Evolutionary conservation across 2,888 invertebrate species (phyloP).

Genomic region (Eueremaeus valkanovi): DNA sequence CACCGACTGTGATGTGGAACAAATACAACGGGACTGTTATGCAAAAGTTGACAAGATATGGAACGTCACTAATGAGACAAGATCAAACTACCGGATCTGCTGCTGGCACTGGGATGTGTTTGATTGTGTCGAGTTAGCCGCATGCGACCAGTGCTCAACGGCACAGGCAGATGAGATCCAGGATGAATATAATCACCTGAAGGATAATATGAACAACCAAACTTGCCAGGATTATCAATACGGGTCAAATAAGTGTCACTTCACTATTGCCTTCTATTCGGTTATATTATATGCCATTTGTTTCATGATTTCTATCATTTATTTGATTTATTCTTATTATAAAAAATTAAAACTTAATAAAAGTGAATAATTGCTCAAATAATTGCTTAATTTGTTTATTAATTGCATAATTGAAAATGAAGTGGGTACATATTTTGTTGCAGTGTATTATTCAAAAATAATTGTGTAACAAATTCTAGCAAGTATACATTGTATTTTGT

Average conservation of each 20-base stretch:
- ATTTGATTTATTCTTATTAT: not conserved
- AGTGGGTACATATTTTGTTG: too few species aligned
- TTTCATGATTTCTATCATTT: not conserved
- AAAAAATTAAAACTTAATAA: not conserved
- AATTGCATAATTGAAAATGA: too few species aligned
- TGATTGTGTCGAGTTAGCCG: not conserved
- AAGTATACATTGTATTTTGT: too few species aligned
- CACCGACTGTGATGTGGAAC: not conserved
- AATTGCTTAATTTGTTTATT: too few species aligned
- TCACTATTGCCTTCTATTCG: not conserved
- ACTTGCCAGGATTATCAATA: not conserved
- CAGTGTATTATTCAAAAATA: too few species aligned
- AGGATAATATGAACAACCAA: not conserved
- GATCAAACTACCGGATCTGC: not conserved
- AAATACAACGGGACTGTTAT: not conserved
- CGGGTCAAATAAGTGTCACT: constrained; percentile 3
- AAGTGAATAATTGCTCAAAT: not conserved
- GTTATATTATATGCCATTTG: not conserved
- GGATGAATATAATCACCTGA: not conserved
- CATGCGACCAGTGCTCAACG: not conserved
- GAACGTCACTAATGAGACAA: not conserved
- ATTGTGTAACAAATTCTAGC: too few species aligned
- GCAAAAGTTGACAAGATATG: not conserved
- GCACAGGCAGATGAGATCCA: not conserved
- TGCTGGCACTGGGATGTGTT: constrained; percentile 11